phyloP scores from a whole-genome alignment of 2,113 vertebrate species.

The Gymnorhina tibicen region DNA sequence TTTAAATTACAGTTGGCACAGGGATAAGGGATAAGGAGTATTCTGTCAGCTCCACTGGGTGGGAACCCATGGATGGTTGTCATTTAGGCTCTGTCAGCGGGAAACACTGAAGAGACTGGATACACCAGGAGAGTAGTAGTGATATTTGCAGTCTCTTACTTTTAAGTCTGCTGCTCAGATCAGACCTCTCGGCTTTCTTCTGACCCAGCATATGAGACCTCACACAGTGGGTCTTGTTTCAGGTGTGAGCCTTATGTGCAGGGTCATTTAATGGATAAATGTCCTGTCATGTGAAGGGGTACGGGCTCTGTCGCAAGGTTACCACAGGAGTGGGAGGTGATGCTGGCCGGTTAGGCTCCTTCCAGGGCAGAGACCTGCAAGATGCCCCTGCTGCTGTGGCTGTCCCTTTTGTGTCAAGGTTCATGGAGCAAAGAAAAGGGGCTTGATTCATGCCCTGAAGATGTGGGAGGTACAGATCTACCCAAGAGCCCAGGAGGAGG shows the following conservation, averaged over 20 bases:
- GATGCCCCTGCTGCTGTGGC: not conserved
- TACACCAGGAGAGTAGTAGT: not conserved
- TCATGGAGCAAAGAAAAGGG: not conserved
- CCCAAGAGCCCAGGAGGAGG: not conserved
- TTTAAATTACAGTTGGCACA: not conserved
- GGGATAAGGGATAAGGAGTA: not conserved
- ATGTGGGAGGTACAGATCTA: not conserved
- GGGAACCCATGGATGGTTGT: not conserved
- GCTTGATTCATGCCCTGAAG: not conserved
- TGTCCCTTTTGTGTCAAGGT: not conserved
- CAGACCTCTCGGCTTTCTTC: not conserved
- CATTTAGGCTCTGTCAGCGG: not conserved
- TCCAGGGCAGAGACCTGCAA: not conserved
- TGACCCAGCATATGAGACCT: not conserved
- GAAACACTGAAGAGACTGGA: not conserved
- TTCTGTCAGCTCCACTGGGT: not conserved
- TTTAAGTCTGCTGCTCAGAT: not conserved
- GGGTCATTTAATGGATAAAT: not conserved
- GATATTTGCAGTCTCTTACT: not conserved
- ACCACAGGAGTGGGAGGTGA: rapidly evolving
- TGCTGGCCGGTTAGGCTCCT: not conserved
- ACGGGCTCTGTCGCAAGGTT: not conserved
- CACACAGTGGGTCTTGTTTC: not conserved
- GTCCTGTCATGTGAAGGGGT: not conserved
- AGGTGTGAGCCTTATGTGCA: not conserved